Evolutionary conservation across 2,888 invertebrate species (phyloP), one percentile per base, ranked within the genome.

Genomic region (Ptilodon capucinus): DNA sequence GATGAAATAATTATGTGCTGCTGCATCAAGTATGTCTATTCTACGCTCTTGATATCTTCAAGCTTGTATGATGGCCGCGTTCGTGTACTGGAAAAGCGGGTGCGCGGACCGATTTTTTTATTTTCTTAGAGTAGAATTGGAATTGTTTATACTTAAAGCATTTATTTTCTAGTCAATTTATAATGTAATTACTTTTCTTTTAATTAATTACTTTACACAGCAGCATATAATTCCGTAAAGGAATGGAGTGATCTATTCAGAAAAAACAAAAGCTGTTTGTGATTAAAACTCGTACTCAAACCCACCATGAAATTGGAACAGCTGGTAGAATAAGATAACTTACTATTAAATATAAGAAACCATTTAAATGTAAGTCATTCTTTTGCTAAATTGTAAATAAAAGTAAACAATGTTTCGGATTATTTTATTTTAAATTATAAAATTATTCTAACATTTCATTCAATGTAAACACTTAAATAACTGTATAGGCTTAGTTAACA

Each of bases 331-430:
- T 74, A 71, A 65, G 63, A 40, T 63, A 40, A 63, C 39, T 54
- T 61, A 55, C 39, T 51, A 58, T 40, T 70, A 67, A 68, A 66
- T 64, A 57, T 72, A 58, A 52, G 64, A 64, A 67, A 76, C 71
- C 71, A 77, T 72, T 65, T 65, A 74, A 61, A 56, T 62, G 25
- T 81, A 81, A 80, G 79, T 58, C 64, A 62, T 68, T 64, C 64
- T 63, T 71, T 68, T 64, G 68, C 57, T 76, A 74, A 63, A 68
- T 74, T 87, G 88, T 88, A 88, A 88, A 88, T 88, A 88, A 88
- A 86, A 80, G 67, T 67, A 64, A 79, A 80, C 72, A 81, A 72
- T 80, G 74, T 83, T 80, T 75, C 62, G 54, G 55, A 68, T 71
- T 79, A 67, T 84, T 86, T 86, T 82, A 80, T 81, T 84, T 80